Base-by-base conservation (phyloP, 2,797 vertebrate genomes). In the Leptatherina wallacei region DNA sequence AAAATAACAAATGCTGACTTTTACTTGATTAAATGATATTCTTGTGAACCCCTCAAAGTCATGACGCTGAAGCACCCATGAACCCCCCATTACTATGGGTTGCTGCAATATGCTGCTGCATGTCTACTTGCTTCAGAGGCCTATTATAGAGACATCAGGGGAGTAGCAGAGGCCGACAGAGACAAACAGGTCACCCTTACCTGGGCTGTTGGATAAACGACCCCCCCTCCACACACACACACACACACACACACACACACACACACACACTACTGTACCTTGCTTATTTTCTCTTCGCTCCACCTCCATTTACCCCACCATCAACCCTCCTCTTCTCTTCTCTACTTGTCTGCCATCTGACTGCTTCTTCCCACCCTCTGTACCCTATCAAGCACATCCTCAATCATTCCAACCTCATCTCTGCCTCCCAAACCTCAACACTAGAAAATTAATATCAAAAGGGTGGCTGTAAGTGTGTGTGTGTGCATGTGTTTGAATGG, bases 121-220 rank as follows among this genome's bases (percentile, higher is more conserved):
- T 89, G 88, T 88, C 85, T 82, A 24, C 68, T 79, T 76, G 78
- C 83, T 81, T 85, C 70, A 67, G 61, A n/a, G 82, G 65, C 81
- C 77, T 76, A 91, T 93, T 93, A 93, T 81, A 81, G 85, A 92
- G 88, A 89, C 85, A 85, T 92, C 90, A 88, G 82, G 79, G 86
- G 87, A 89, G 81, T 82, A 83, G 78, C 85, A 55, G 81, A 85
- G 88, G 82, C 78, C 76, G 73, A 87, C 87, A 81, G 78, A 92
- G 91, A 92, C 91, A 91, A 93, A 92, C 91, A 88, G 89, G 87
- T 92, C 90, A 93, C 87, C 87, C 87, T 88, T 79, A 93, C 89
- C 87, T 86, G 81, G 71, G 83, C 80, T 85, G 78, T 77, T 81
- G 86, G 75, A 87, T 84, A 89, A 89, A 90, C 59, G 55, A 88